These are phyloP conservation scores for Xenops minutus DNA, from an alignment of 2,797 vertebrate species.

Conservation along the genomic window DNA sequence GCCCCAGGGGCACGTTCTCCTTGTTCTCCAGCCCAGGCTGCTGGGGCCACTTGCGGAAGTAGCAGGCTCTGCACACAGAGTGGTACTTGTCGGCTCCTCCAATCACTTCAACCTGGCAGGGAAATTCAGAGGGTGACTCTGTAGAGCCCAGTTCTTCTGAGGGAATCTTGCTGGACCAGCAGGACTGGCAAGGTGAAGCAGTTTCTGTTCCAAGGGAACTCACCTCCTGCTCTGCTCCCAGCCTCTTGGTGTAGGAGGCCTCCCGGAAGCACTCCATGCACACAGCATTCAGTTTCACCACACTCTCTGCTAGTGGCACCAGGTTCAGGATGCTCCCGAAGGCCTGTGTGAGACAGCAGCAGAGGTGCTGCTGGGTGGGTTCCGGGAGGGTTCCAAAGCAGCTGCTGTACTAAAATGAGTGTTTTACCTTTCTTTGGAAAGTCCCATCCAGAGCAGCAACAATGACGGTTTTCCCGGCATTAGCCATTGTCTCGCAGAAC, in stretches of 20 bases:
- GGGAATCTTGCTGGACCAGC: neutral
- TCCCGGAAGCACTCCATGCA: conserved; percentile 96
- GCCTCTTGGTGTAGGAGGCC: conserved; percentile 93
- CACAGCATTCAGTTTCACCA: conserved; percentile 94
- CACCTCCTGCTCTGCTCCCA: conserved; percentile 92
- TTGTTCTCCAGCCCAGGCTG: conserved; percentile 65
- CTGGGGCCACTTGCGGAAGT: conserved; percentile 66
- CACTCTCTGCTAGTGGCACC: conserved; percentile 91
- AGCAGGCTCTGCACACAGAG: conserved; percentile 89
- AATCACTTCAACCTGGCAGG: conserved; percentile 91
- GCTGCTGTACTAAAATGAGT: neutral
- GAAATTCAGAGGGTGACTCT: neutral
- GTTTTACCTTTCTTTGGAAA: conserved; percentile 92
- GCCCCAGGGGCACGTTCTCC: conserved; percentile 78
- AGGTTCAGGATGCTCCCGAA: conserved; percentile 93
- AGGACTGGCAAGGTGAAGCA: neutral
- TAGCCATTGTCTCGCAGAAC: conserved; percentile 94
- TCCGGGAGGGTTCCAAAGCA: neutral
- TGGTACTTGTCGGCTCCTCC: conserved; percentile 95
- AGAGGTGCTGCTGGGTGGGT: neutral
- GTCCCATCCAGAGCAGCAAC: conserved; percentile 95
- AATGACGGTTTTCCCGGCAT: conserved; percentile 89
- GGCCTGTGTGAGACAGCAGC: conserved; percentile 70
- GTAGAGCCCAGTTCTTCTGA: neutral
- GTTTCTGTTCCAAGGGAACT: neutral